Evolutionary conservation across 2,113 vertebrate genomes (phyloP), one percentile per base, ranked within the genome.

Genomic region (Plectropomus leopardus): DNA sequence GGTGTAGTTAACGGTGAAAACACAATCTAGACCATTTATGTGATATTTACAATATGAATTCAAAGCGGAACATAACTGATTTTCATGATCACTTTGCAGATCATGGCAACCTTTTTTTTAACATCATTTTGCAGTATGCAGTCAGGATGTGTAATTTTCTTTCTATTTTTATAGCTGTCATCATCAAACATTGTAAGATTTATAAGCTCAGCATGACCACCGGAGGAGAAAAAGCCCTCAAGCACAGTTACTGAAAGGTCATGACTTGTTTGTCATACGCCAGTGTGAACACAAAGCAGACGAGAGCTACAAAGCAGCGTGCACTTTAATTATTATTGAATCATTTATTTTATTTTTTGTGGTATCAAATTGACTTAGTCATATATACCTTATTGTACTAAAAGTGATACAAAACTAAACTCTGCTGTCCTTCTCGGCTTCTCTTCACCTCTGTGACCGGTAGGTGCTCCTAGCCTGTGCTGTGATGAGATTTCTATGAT

Each of bases 381-480:
- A 57, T n/a, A 26, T 68, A 48, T 63, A 4, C 47, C 14, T 36
- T 65, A 32, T 51, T 26, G 1, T 34, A 23, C 6, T 3, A 63
- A 82, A 21, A 54, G 1, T 19, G 21, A 3, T 44, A 23, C 4
- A 70, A 72, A 61, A 64, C 11, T 7, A 53, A 83, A 68, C n/a
- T n/a, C 13, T 30, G 7, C n/a, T 21, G 10, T 19, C 26, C 15
- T 17, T 21, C 32, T 30, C 15, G 32, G 4, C n/a, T 59, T 63
- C 10, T 57, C 19, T 47, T 69, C 23, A 32, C 55, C 50, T 55
- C 47, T 58, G 5, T 79, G 57, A n/a, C 7, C 34, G 26, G 16
- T 28, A 23, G 1, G 45, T 60, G 30, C 65, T 61, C 10, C 45
- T 21, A 1, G 21, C 34, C n/a, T 63, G 19, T 44, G 60, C 72